Base-by-base conservation (phyloP, 2,113 vertebrate genomes). In the Myotis brandtii region DNA sequence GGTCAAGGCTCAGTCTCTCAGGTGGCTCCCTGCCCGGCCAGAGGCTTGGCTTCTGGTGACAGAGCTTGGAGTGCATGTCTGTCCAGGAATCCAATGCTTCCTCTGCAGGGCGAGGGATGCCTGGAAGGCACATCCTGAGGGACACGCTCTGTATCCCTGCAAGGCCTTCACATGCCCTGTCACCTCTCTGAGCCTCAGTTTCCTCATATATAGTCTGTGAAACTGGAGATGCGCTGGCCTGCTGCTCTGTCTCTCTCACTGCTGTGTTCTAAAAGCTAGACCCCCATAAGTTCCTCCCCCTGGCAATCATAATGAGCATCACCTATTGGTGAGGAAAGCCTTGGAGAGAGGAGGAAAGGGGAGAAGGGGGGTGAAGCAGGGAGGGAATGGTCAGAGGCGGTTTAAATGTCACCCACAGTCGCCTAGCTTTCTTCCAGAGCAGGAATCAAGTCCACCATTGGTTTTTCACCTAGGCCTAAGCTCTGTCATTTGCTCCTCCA, bases 271-370 rank as follows among this genome's bases (percentile, higher is more conserved):
- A 6, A 40, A 62, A 56, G 67, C 3, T n/a, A 46, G 9, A 82
- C 2, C 1, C 21, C 1, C 9, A 1, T 4, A 46, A 16, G 12
- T 3, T 72, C 10, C 0, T 2, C 5, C 27, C 13, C 43, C 23
- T 21, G 5, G 12, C 18, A 21, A 66, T 7, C n/a, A 46, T 13
- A 12, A 7, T 13, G 13, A 62, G 18, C 5, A 14, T 21, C 4
- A 30, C 32, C 1, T 43, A 21, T 43, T 43, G 17, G 3, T n/a
- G 11, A 32, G 20, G 1, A 91, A 67, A 67, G 4, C 7, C 40
- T 1, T 30, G 9, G 2, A 27, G 34, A 37, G 13, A 23, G 21
- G 14, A 20, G 32, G 10, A 34, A 75, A 76, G 48, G 46, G 50
- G 17, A 76, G 25, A 2, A 23, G 0, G 34, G 1, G 48, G 4